phyloP scores from a whole-genome alignment of 2,113 vertebrate genomes.

The Thryonomys swinderianus region DNA sequence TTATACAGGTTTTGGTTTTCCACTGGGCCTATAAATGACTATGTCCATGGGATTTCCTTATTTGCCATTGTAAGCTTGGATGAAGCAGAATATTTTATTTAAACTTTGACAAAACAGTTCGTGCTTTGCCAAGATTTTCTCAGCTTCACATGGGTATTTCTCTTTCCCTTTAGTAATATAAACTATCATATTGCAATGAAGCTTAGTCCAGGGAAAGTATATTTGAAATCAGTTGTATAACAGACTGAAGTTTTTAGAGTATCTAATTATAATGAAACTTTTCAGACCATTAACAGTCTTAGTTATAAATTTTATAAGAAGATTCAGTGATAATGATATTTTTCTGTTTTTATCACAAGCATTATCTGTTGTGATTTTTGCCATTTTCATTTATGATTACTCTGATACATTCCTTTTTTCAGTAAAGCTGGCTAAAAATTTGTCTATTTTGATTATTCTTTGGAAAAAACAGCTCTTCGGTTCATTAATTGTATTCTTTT shows the following conservation, averaged over 20 bases:
- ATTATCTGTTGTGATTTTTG: not conserved
- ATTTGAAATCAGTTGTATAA: slow-evolving; percentile 73
- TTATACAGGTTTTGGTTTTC: slow-evolving; percentile 36
- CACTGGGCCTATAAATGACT: slow-evolving; percentile 52
- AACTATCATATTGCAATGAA: slow-evolving; percentile 53
- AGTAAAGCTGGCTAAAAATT: not conserved
- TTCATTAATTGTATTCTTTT: not conserved
- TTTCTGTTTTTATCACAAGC: not conserved
- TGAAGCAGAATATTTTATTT: slow-evolving; percentile 45
- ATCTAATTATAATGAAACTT: slow-evolving; percentile 54
- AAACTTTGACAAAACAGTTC: slow-evolving; percentile 57
- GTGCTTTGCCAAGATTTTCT: slow-evolving; percentile 61
- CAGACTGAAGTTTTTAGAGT: slow-evolving; percentile 41
- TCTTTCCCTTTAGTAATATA: slow-evolving; percentile 14
- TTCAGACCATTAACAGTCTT: slow-evolving; percentile 18
- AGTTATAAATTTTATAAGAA: not conserved
- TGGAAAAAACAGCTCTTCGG: not conserved
- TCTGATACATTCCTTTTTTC: too few species aligned
- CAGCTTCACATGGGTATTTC: not conserved
- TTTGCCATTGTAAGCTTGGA: slow-evolving; percentile 34
- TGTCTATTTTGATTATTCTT: not conserved
- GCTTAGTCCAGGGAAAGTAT: slow-evolving; percentile 62
- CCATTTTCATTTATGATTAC: not conserved
- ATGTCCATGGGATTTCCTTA: slow-evolving; percentile 38
- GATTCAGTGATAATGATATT: not conserved